A percentile compares a stretch with the other conserved stretches of the same genome.
Evolutionary conservation across 2,888 invertebrate genomes (phyloP).

Genomic region (Nomada goodeniana): DNA sequence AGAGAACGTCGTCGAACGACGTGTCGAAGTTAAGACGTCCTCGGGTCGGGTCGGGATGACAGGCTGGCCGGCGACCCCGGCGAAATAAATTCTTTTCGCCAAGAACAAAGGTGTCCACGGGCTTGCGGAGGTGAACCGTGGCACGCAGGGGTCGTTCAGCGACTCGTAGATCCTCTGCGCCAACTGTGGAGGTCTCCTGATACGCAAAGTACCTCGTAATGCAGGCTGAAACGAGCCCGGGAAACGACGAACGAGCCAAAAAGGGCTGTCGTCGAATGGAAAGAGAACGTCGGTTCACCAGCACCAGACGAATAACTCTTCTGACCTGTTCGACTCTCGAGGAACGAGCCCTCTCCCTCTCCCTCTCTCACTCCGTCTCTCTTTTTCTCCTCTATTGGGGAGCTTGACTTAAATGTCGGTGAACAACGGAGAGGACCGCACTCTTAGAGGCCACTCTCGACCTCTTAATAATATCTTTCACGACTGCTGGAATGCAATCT

Average conservation of each 20-base stretch:
- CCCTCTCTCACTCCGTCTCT: slow-evolving; percentile 8
- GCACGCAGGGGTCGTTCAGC: slow-evolving; percentile 51
- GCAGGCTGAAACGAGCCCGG: slow-evolving; percentile 40
- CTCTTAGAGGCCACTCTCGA: slow-evolving; percentile 62
- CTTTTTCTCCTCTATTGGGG: slow-evolving; percentile 2
- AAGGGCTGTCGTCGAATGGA: slow-evolving; percentile 62
- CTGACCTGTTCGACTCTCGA: slow-evolving; percentile 46
- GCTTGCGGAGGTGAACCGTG: slow-evolving; percentile 45
- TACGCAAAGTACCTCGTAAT: slow-evolving; percentile 69
- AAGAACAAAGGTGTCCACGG: background rate
- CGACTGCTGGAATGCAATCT: slow-evolving; percentile 80
- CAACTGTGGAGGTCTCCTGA: slow-evolving; percentile 12
- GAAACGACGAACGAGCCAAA: slow-evolving; percentile 49
- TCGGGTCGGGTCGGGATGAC: slow-evolving; percentile 69
- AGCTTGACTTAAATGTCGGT: slow-evolving; percentile 51
- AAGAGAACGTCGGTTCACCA: slow-evolving; percentile 56
- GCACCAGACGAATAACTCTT: slow-evolving; percentile 72
- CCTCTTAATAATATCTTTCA: slow-evolving; percentile 80
- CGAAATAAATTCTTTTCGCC: slow-evolving; percentile 74
- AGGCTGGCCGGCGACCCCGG: slow-evolving; percentile 70
- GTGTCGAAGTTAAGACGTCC: slow-evolving; percentile 74
- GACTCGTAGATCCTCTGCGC: slow-evolving; percentile 58
- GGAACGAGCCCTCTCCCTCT: slow-evolving; percentile 6
- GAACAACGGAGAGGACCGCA: slow-evolving; percentile 48
- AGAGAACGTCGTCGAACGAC: slow-evolving; percentile 51